Evolutionary conservation across 2,888 invertebrate species (phyloP).

Genomic region (Sphecodes monilicornis): DNA sequence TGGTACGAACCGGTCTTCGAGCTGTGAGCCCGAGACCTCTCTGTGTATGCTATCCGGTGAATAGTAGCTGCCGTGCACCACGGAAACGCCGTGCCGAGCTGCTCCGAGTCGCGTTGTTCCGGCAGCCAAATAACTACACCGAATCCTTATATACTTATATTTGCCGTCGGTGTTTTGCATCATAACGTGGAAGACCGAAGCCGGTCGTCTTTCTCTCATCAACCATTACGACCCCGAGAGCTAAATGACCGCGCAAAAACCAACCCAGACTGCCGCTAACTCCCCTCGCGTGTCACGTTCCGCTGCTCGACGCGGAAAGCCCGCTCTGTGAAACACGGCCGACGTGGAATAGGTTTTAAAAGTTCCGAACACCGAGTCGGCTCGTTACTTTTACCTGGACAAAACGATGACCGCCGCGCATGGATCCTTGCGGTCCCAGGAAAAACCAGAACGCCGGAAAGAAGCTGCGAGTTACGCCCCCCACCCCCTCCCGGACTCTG

Average conservation of each 20-base stretch:
- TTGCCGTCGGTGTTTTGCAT: constrained; percentile 49
- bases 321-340: constrained; percentile 10
- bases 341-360: constrained; percentile 53
- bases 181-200: constrained; percentile 13
- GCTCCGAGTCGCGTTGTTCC: background rate
- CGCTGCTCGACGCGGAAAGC: background rate
- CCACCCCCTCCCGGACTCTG: background rate
- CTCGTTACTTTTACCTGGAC: constrained; percentile 63
- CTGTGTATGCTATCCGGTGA: constrained; percentile 30
- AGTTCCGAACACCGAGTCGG: constrained; percentile 51
- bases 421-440: background rate
- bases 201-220: background rate
- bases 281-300: background rate
- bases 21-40: constrained; percentile 44
- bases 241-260: constrained; percentile 46
- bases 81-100: background rate
- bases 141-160: constrained; percentile 61
- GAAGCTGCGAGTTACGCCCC: constrained; percentile 1
- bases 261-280: background rate
- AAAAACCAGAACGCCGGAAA: constrained; percentile 30
- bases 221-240: constrained; percentile 1
- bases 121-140: constrained; percentile 54
- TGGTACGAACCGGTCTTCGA: constrained; percentile 52
- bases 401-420: constrained; percentile 19
- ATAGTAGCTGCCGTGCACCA: constrained; percentile 35